phyloP scores from a whole-genome alignment of 2,797 vertebrate genomes.

The Crax fasciolata region DNA sequence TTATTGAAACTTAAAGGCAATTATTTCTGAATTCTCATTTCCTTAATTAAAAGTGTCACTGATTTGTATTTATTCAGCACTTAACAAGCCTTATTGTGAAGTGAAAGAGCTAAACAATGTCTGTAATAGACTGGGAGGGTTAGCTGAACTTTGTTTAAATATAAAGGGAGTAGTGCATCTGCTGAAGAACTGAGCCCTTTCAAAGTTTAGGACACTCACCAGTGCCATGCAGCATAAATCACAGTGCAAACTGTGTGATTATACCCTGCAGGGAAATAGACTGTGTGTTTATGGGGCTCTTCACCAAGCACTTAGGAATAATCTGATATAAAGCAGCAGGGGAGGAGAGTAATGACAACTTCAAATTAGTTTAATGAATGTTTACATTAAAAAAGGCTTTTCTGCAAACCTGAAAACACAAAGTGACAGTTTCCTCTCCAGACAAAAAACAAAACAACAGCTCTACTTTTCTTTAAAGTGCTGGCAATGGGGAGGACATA shows the following conservation, averaged over 20 bases:
- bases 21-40: conserved; percentile 73
- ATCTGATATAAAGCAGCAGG: conserved; percentile 92
- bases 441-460: conserved; percentile 30
- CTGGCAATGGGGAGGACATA: neutral
- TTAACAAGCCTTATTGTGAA: conserved; percentile 75
- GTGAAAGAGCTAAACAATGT: conserved; percentile 71
- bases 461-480: conserved; percentile 51
- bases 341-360: conserved; percentile 90
- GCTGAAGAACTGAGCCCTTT: conserved; percentile 77
- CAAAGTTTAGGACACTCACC: conserved; percentile 86
- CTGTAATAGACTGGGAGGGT: conserved; percentile 61
- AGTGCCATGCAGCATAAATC: conserved; percentile 85
- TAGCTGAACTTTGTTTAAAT: conserved; percentile 77
- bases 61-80: conserved; percentile 67
- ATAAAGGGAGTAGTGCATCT: conserved; percentile 77
- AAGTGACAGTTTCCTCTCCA: conserved; percentile 84
- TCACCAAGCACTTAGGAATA: conserved; percentile 90
- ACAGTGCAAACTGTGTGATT: conserved; percentile 88
- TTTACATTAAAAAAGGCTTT: conserved; percentile 88
- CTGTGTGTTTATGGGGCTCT: conserved; percentile 89
- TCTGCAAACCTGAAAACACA: conserved; percentile 84
- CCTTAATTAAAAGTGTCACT: conserved; percentile 74
- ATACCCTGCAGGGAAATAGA: conserved; percentile 90
- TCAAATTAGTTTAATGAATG: conserved; percentile 93
- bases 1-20: conserved; percentile 63